Percentiles rank a stretch among this genome's conserved stretches.
Evolutionary conservation across 35 echinoderm and acorn worm genomes (phyloP).

Genomic region (Amphiura filiformis): DNA sequence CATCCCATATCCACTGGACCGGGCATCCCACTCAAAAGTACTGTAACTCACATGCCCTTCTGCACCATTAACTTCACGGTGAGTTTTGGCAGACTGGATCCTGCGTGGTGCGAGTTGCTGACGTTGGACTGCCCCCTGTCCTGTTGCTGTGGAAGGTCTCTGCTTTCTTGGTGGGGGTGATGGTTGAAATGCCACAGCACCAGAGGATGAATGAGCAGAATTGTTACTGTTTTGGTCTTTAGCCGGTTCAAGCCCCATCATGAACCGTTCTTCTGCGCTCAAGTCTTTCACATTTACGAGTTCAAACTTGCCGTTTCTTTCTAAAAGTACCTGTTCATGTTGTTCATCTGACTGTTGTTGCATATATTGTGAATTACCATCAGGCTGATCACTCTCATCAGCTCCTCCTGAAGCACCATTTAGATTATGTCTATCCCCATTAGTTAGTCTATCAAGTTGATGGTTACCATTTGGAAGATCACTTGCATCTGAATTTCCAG

Average conservation of each 20-base stretch:
- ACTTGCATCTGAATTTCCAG: neutral
- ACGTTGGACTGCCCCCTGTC: slow-evolving; percentile 6
- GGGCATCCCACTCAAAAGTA: neutral
- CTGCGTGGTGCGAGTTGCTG: slow-evolving; percentile 42
- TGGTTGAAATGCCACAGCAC: neutral
- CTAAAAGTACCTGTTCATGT: slow-evolving; percentile 68
- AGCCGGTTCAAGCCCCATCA: slow-evolving; percentile 44
- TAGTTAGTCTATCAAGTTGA: neutral
- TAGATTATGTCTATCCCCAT: neutral
- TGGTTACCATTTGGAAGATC: slow-evolving; percentile 6
- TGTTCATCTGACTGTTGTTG: neutral
- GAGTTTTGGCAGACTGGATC: slow-evolving; percentile 69
- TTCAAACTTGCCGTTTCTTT: slow-evolving; percentile 89
- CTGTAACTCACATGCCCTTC: neutral
- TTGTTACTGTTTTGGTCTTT: neutral
- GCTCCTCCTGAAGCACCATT: neutral
- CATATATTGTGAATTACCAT: neutral
- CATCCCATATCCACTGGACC: slow-evolving; percentile 72
- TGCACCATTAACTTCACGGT: neutral
- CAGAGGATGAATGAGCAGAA: neutral
- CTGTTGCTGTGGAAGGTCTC: slow-evolving; percentile 68
- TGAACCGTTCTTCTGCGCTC: slow-evolving; percentile 53
- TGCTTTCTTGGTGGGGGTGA: slow-evolving; percentile 44
- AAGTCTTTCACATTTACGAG: slow-evolving; percentile 71
- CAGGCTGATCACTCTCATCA: neutral